These are phyloP conservation scores for Xestia c-nigrum DNA, from an alignment of 2,888 invertebrate species.

Conservation along the genomic window DNA sequence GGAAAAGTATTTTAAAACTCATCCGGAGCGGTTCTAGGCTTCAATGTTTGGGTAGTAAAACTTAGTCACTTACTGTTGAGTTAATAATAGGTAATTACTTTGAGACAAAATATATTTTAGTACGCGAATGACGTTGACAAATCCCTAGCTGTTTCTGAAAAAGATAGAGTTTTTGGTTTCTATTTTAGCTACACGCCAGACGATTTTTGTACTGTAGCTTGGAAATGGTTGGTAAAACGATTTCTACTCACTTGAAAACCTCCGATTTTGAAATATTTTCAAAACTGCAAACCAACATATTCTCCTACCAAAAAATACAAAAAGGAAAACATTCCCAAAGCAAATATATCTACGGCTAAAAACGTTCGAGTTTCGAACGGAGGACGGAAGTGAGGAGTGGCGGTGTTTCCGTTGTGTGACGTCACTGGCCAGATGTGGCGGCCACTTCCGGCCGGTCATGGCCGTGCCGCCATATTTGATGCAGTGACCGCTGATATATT, in stretches of 20 bases:
- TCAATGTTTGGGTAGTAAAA: neutral
- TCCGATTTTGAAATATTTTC: neutral
- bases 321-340: conserved; percentile 27
- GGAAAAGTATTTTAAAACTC: conserved; percentile 24
- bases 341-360: conserved; percentile 55
- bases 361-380: conserved; percentile 59
- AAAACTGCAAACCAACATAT: neutral
- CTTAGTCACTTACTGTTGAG: neutral
- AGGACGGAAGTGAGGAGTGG: conserved; percentile 69
- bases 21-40: neutral
- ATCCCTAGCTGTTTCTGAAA: neutral
- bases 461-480: conserved; percentile 63
- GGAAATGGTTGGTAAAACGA: neutral
- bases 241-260: neutral
- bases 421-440: conserved; percentile 80
- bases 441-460: conserved; percentile 75
- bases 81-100: neutral
- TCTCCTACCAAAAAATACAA: conserved; percentile 6
- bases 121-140: neutral
- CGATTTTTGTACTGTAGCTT: neutral
- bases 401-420: conserved; percentile 76
- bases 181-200: neutral
- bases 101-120: neutral
- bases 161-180: neutral
- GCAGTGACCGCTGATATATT: conserved; percentile 45